Base-by-base conservation (phyloP, 2,113 vertebrate genomes). In the Cairina moschata region DNA sequence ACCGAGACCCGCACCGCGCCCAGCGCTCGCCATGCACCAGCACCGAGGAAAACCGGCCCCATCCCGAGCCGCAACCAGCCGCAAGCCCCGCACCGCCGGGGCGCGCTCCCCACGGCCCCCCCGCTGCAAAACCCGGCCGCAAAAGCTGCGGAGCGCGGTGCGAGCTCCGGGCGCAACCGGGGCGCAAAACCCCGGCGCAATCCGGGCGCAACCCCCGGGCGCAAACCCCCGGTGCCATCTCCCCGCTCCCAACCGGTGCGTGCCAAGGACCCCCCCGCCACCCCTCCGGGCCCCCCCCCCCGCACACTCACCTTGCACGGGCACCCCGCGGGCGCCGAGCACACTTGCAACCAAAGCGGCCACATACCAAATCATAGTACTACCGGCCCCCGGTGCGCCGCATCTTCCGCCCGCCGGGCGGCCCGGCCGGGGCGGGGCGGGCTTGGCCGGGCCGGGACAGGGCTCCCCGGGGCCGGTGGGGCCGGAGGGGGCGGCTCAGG, bases 291-390 rank as follows among this genome's bases (percentile, higher is more conserved):
- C 3, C 10, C 11, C 60, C 11, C 60, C 13, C 34, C 46, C 46
- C 18, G 20, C 46, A 21, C 98, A 98, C 99, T 99, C 99, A 99
- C 99, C 99, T 99, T 99, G 99, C 98, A 98, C 99, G 97, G 98
- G 98, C 95, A 99, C 98, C 98, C 98, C 98, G 98, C 98, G 93
- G 98, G 98, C 98, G 98, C 99, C 98, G 99, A 99, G 98, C 98
- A 99, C 98, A 99, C 99, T 99, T 99, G 99, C 99, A 99, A 99
- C 99, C 99, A 99, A 99, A 99, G 99, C 98, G 98, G 99, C 99
- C 99, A 99, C 99, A 99, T 99, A 99, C 98, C 99, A 98, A 98
- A 99, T 98, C 98, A 98, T 98, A 98, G 99, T 98, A 98, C 97
- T 98, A 97, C 97, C 97, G 98, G 98, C 97, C 98, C 96, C 98